These are phyloP conservation scores for Coelopa pilipes DNA, from an alignment of 2,888 invertebrate genomes.

Conservation along the genomic window DNA sequence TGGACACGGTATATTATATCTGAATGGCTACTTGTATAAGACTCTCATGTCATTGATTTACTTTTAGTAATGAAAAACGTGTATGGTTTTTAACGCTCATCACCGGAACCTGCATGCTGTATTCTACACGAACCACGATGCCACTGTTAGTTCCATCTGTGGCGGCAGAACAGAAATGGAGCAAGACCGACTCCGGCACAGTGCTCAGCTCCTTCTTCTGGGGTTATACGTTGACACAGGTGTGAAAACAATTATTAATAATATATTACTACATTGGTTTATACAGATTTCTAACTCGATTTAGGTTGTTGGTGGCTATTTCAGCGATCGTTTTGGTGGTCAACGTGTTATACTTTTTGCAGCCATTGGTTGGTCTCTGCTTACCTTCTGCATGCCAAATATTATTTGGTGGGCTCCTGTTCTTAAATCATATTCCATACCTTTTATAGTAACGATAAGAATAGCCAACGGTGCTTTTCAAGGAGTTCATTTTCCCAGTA, in stretches of 20 bases:
- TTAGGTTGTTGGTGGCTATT: slow-evolving; percentile 69
- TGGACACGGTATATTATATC: slow-evolving; percentile 62
- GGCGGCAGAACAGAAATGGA: slow-evolving; percentile 74
- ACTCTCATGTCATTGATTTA: not conserved
- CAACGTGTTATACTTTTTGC: slow-evolving; percentile 74
- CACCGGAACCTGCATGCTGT: slow-evolving; percentile 74
- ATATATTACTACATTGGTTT: not conserved
- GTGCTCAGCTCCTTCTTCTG: slow-evolving; percentile 79
- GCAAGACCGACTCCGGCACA: slow-evolving; percentile 76
- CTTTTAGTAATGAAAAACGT: slow-evolving; percentile 68
- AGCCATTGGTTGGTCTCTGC: slow-evolving; percentile 71
- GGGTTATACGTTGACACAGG: slow-evolving; percentile 77
- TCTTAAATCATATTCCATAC: slow-evolving; percentile 66
- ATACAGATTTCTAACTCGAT: slow-evolving; percentile 19
- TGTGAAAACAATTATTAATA: slow-evolving; percentile 42
- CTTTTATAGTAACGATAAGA: slow-evolving; percentile 71
- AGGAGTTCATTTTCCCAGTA: slow-evolving; percentile 76
- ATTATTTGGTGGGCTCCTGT: slow-evolving; percentile 67
- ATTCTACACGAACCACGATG: slow-evolving; percentile 75
- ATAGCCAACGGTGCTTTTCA: slow-evolving; percentile 76
- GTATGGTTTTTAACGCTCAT: slow-evolving; percentile 73
- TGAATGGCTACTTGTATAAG: not conserved
- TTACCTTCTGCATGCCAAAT: slow-evolving; percentile 71
- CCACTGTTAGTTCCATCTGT: slow-evolving; percentile 74
- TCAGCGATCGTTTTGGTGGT: slow-evolving; percentile 73